These are phyloP conservation scores for Prunella fulvescens DNA, from an alignment of 2,113 vertebrate genomes.

Conservation along the genomic window DNA sequence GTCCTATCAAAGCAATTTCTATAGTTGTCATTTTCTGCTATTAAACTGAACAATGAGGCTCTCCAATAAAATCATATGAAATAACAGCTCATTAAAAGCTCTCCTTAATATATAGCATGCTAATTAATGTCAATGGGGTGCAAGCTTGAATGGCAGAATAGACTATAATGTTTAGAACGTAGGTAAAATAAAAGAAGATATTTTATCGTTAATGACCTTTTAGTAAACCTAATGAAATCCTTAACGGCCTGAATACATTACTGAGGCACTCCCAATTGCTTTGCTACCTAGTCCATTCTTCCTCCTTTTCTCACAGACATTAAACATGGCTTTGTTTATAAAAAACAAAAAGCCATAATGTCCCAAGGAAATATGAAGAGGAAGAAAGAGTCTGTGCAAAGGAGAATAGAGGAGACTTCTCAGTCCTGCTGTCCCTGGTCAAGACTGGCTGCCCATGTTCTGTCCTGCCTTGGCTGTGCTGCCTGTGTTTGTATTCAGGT, in stretches of 20 bases:
- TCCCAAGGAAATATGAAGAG: background rate
- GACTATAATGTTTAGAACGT: slow-evolving; percentile 75
- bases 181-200: slow-evolving; percentile 75
- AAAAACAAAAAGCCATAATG: background rate
- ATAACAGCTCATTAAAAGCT: slow-evolving; percentile 80
- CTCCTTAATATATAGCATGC: slow-evolving; percentile 77
- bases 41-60: slow-evolving; percentile 77
- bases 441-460: background rate
- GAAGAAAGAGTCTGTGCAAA: background rate
- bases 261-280: slow-evolving; percentile 61
- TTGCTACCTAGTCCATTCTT: slow-evolving; percentile 62
- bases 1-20: slow-evolving; percentile 70
- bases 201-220: slow-evolving; percentile 77
- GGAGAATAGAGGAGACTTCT: background rate
- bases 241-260: slow-evolving; percentile 74
- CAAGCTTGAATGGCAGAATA: slow-evolving; percentile 72
- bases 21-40: slow-evolving; percentile 74
- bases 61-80: slow-evolving; percentile 73
- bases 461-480: background rate
- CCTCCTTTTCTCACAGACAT: slow-evolving; percentile 27
- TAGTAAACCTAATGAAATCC: slow-evolving; percentile 78
- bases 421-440: background rate
- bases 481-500: background rate
- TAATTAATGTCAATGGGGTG: slow-evolving; percentile 81
- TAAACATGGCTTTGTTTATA: slow-evolving; percentile 35